These are phyloP conservation scores for Carettochelys insculpta DNA, from an alignment of 2,113 vertebrate species.

Conservation along the genomic window DNA sequence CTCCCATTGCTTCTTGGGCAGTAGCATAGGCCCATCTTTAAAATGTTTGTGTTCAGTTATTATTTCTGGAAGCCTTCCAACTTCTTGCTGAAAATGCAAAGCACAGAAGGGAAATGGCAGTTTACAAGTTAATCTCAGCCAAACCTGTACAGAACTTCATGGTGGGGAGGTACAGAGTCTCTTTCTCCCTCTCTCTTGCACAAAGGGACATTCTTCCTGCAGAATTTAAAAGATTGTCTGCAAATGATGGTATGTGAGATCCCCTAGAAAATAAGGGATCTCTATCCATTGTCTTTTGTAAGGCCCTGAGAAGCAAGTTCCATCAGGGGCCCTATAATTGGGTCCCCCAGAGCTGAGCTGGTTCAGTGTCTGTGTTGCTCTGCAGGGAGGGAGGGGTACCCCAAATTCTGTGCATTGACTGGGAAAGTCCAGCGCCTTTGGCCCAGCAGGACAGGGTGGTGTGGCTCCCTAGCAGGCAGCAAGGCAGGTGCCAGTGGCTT, in stretches of 20 bases:
- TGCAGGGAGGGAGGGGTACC: too few relatives aligned
- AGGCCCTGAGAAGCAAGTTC: too few relatives aligned
- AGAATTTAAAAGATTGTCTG: not conserved
- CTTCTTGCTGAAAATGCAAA: accelerated
- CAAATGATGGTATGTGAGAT: not conserved
- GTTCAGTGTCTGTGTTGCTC: too few relatives aligned
- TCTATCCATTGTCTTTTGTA: not conserved
- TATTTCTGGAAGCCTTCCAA: not conserved
- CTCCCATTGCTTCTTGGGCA: not conserved
- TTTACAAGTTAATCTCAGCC: accelerated
- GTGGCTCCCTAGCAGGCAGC: too few relatives aligned
- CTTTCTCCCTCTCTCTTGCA: not conserved
- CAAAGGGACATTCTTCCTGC: not conserved
- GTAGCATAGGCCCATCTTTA: not conserved
- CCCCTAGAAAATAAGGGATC: not conserved
- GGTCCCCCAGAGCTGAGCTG: too few relatives aligned
- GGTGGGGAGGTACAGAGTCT: not conserved
- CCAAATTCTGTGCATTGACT: too few relatives aligned
- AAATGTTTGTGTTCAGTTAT: not conserved
- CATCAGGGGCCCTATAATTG: too few relatives aligned
- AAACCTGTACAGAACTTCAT: not conserved
- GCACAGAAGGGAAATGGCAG: accelerated
- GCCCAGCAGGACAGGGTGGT: too few relatives aligned
- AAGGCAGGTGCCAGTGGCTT: too few relatives aligned
- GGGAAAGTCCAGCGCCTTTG: too few relatives aligned